Evolutionary conservation across 64 coral and sea anemone species (phyloP).

Genomic region (Acropora tenuis): DNA sequence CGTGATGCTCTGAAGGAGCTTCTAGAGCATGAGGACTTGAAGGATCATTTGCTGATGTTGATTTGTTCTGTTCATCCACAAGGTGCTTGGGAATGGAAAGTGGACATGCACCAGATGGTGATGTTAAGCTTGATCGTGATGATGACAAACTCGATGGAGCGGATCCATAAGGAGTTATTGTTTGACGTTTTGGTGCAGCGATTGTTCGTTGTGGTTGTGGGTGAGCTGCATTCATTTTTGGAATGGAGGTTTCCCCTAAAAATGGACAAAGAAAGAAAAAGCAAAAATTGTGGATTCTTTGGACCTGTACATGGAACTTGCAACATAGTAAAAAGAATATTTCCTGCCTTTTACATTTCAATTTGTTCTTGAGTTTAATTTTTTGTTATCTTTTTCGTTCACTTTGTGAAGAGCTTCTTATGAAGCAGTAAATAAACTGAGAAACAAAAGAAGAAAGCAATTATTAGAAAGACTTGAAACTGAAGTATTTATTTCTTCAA

Average conservation of each 20-base stretch:
- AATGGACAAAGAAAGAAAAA: background rate
- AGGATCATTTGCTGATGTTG: conserved; percentile 11
- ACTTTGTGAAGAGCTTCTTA: no score
- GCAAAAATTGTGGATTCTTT: background rate
- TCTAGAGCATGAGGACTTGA: background rate
- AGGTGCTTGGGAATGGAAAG: conserved; percentile 37
- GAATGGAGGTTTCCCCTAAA: background rate
- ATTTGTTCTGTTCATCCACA: background rate
- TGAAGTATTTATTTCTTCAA: no score
- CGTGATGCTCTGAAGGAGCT: background rate
- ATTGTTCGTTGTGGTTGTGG: background rate
- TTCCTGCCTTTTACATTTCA: no score
- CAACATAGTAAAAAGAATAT: no score
- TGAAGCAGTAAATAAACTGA: no score
- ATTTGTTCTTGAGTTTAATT: no score
- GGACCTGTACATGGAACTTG: no score
- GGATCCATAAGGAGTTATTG: conserved; percentile 8
- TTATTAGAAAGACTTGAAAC: no score
- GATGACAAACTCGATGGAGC: conserved; percentile 2
- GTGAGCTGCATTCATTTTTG: background rate
- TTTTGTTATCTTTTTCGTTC: no score
- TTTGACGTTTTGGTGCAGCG: background rate
- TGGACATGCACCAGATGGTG: conserved; percentile 27
- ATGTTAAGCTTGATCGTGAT: conserved; percentile 12
- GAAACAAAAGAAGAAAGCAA: no score